These are phyloP conservation scores for Vulpes lagopus DNA, from an alignment of 2,113 vertebrate genomes.

Conservation along the genomic window DNA sequence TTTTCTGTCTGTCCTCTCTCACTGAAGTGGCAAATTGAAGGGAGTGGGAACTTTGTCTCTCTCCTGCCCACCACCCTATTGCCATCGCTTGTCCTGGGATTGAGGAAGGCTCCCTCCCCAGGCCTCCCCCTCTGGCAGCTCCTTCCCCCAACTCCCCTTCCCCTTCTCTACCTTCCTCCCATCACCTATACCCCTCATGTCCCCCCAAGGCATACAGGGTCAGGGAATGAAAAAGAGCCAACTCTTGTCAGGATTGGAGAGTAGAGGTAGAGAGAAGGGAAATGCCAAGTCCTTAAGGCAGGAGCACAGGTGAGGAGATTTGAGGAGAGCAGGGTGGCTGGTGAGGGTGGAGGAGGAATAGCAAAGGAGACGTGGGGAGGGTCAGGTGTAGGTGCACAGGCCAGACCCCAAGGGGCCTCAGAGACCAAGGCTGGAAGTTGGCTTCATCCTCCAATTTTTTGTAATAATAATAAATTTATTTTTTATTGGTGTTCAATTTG, in stretches of 20 bases:
- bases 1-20: neutral
- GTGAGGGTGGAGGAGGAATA: neutral
- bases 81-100: too few relatives aligned
- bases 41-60: neutral
- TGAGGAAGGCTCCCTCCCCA: neutral
- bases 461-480: too few relatives aligned
- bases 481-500: too few relatives aligned
- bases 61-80: neutral
- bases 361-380: neutral
- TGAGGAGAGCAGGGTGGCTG: neutral
- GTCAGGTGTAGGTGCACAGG: neutral
- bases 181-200: too few relatives aligned
- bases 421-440: rapidly evolving
- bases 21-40: neutral
- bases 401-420: neutral
- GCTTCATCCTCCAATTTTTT: neutral
- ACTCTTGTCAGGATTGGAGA: too few relatives aligned
- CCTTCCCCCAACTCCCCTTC: too few relatives aligned
- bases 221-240: neutral
- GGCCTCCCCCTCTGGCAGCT: too few relatives aligned
- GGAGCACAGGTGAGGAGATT: neutral
- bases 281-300: neutral
- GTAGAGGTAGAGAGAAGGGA: neutral
- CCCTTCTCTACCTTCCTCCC: too few relatives aligned
- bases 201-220: too few relatives aligned